Evolutionary conservation across 2,888 invertebrate species (phyloP), one percentile per base, ranked within the genome.

Genomic region (Eupeodes luniger): DNA sequence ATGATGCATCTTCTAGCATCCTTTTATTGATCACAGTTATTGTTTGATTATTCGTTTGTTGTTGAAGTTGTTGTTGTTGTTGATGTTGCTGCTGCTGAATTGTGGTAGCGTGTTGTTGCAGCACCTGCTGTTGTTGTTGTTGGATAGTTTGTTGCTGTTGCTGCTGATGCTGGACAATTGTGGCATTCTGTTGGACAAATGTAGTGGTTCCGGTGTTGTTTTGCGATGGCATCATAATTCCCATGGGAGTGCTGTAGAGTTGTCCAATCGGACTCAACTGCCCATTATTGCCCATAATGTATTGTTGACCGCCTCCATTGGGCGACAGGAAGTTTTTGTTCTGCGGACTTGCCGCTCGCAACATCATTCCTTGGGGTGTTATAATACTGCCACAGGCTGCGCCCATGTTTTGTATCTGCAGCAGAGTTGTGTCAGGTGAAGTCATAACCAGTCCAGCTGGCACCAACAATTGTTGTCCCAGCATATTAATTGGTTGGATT

Each of bases 401-500:
- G 84, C 96, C 95, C 0, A 97, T 96, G 85, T 97, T 97, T 91
- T 97, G 97, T 89, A 97, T 94, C 91, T 97, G 97, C 57, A 96
- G 91, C 64, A 97, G 94, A 0, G 97, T 96, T 0, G 97, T 96
- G 44, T 96, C 96, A 0, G 97, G 96, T 0, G 97, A 96, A 11
- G 96, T 96, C 96, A 97, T 96, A 0, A 98, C 96, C 96, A 97
- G 96, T 0, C 97, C 96, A 90, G 97, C 97, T 12, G 97, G 97
- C 79, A 97, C 96, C 75, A 97, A 96, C 90, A 97, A 96, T 91
- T 97, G 97, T 92, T 97, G 97, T 78, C 97, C 97, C 84, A 97
- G 95, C 89, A 97, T 94, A 94, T 97, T 97, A 49, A 97, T 96
- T 0, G 97, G 97, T 92, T 97, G 97, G 61, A 97, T 94, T 92